A percentile compares a stretch with the other conserved stretches of the same genome.
phyloP scores from a whole-genome alignment of 2,113 vertebrate species.

The Haemorhous mexicanus region DNA sequence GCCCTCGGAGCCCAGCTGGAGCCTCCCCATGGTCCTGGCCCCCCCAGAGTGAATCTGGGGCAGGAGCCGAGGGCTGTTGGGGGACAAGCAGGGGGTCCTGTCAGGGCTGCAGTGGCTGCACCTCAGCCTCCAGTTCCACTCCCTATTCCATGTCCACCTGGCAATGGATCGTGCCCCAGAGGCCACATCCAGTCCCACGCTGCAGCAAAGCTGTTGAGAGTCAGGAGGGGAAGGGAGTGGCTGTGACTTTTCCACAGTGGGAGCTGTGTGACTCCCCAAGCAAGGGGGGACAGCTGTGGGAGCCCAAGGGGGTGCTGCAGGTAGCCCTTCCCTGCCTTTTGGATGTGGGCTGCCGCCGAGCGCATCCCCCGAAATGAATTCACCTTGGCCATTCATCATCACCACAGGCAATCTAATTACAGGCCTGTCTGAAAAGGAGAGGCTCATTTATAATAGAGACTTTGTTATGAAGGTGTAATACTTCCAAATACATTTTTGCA shows the following conservation, averaged over 20 bases:
- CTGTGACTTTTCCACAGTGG: fast-evolving
- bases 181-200: fast-evolving
- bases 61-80: fast-evolving
- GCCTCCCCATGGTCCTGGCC: fast-evolving
- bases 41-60: fast-evolving
- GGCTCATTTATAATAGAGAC: conserved; percentile 75
- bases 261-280: neutral
- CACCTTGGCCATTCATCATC: conserved; percentile 74
- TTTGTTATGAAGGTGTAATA: conserved; percentile 75
- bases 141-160: neutral
- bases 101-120: neutral
- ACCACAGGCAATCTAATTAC: conserved; percentile 77
- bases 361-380: conserved; percentile 50
- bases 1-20: neutral
- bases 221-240: neutral
- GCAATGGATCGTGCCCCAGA: neutral
- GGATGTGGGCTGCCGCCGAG: neutral
- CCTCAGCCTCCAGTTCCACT: neutral
- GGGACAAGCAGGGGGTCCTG: neutral
- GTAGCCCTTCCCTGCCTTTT: neutral
- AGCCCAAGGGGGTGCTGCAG: neutral
- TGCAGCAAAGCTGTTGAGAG: neutral
- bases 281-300: neutral
- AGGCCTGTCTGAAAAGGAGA: conserved; percentile 71
- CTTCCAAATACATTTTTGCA: conserved; percentile 72